Evolutionary conservation across 2,113 vertebrate species (phyloP).

Genomic region (Acanthisitta chloris): DNA sequence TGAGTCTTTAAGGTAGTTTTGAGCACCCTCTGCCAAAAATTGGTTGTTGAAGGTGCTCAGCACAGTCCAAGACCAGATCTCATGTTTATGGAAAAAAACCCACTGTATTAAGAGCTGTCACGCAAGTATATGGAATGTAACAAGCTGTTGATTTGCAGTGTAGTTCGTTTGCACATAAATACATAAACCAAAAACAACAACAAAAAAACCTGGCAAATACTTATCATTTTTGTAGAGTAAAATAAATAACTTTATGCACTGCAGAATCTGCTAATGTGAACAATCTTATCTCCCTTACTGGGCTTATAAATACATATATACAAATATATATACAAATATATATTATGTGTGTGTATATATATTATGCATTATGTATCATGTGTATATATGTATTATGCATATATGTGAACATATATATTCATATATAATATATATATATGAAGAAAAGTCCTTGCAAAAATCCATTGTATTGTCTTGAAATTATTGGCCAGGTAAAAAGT

Average conservation of each 20-base stretch:
- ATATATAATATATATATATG: background rate
- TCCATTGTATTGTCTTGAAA: constrained; percentile 29
- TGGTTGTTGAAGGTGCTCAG: background rate
- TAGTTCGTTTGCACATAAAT: background rate
- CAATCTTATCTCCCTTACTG: constrained; percentile 18
- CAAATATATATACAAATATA: no score
- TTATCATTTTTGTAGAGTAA: background rate
- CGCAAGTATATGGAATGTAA: background rate
- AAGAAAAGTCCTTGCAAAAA: constrained; percentile 38
- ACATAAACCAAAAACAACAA: background rate
- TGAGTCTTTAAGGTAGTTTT: background rate
- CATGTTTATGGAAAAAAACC: background rate
- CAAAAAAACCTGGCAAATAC: background rate
- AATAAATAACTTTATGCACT: background rate
- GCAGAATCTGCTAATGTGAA: background rate
- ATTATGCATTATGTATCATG: no score
- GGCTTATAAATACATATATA: background rate
- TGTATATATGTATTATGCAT: no score
- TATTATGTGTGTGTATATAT: no score
- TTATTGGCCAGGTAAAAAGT: constrained; percentile 46
- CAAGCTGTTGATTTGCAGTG: background rate
- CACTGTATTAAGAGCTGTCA: background rate
- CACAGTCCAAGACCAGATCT: background rate
- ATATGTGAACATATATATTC: no score
- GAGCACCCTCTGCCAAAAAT: background rate